Evolutionary conservation across 2,113 vertebrate genomes (phyloP), one percentile per base, ranked within the genome.

Genomic region (Ornithorhynchus anatinus): DNA sequence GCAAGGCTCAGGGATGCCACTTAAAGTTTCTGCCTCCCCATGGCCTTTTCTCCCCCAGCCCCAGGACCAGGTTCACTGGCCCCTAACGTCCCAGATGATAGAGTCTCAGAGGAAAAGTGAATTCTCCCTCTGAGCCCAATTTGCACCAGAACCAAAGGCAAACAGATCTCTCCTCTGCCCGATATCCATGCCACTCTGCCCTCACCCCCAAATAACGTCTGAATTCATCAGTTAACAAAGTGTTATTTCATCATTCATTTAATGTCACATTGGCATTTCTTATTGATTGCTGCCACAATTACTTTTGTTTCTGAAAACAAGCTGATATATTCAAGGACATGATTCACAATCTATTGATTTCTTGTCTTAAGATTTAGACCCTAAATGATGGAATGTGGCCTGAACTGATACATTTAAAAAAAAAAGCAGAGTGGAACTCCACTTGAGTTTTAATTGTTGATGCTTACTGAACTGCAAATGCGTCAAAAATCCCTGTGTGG

Each of bases 321-420:
- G 29, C 52, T 58, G 57, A 64, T 69, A 11, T 3, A 5, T 62
- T 70, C 59, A 72, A 78, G 75, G 79, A 75, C 63, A 50, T 67
- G 31, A 19, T 68, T 77, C 42, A 3, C 0, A 22, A 48, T 44
- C 38, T 44, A 69, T 72, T 38, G 80, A 77, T 75, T 84, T 80
- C 54, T 45, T 56, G 53, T 83, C 64, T 66, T 33, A 45, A 42
- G 64, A 70, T 84, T 82, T 65, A 79, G 66, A 44, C 47, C 20
- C 25, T 36, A 75, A 77, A 37, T 59, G 72, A 79, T 22, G 33
- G 60, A 71, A 61, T 59, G 38, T 42, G 52, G 11, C 25, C 10
- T 7, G n/a, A 62, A 20, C 44, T 20, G 33, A 60, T 79, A 31
- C 1, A 0, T 62, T 60, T 69, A 47, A 64, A 0, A 25, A 12